These are phyloP conservation scores for Lucifuga dentata DNA, from an alignment of 2,113 vertebrate genomes.

Conservation along the genomic window DNA sequence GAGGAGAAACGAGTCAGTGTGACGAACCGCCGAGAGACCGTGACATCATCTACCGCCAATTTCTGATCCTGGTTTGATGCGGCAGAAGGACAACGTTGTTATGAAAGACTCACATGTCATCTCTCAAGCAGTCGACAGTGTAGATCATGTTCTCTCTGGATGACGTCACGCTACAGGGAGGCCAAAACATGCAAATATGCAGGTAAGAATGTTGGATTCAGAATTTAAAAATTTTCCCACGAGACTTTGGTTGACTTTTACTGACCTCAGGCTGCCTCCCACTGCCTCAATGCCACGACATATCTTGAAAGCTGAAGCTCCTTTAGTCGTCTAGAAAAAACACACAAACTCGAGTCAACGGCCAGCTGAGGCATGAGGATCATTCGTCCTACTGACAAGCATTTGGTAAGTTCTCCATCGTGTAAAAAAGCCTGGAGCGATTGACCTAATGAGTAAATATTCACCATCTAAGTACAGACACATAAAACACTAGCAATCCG, in stretches of 20 bases:
- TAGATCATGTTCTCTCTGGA: constrained; percentile 92
- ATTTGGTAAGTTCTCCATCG: no score
- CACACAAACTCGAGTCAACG: background rate
- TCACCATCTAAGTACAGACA: no score
- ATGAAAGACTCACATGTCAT: constrained; percentile 89
- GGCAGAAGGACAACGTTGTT: no score
- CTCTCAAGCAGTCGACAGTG: constrained; percentile 90
- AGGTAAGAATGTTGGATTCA: background rate
- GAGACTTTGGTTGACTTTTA: constrained; percentile 45
- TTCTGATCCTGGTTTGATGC: no score
- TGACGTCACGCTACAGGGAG: constrained; percentile 86
- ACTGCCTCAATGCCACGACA: constrained; percentile 93
- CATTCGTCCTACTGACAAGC: background rate
- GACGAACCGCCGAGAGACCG: background rate
- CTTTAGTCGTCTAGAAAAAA: constrained; percentile 92
- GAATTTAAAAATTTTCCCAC: no score
- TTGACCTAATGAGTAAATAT: no score
- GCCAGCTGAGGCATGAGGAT: background rate
- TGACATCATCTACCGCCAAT: background rate
- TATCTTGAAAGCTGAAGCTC: constrained; percentile 95
- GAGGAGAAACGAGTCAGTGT: background rate
- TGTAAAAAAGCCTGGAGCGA: no score
- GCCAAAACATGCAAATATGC: constrained; percentile 15
- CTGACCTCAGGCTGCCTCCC: constrained; percentile 92
- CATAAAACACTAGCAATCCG: no score